Evolutionary conservation across 2,797 vertebrate genomes (phyloP), one percentile per base, ranked within the genome.

Genomic region (Catamblyrhynchus diadema): DNA sequence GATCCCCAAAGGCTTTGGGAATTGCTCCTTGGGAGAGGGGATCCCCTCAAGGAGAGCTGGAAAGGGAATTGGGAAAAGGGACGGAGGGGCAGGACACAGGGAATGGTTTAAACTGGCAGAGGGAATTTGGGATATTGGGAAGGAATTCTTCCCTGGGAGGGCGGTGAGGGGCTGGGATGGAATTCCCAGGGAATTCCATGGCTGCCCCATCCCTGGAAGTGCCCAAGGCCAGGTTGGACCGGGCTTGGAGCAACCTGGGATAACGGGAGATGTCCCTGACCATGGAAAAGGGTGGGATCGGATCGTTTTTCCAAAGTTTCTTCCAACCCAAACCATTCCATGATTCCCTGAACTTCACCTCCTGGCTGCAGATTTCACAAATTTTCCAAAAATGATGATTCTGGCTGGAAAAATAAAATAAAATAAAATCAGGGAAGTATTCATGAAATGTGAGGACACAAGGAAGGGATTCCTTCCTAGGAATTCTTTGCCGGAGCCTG

Each of bases 141-240:
- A 47, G 24, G 20, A 54, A 47, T 56, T 47, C 13, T 15, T 41
- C 1, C 1, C 28, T 10, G 19, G 0, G 39, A 53, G 14, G 9
- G 14, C 3, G n/a, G 8, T 7, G 25, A 45, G 18, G n/a, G 0
- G 1, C 18, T 39, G 41, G 57, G 1, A 16, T 72, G 41, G 57
- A 56, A 82, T 82, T 82, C 24, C 41, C 20, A 3, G 30, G 4
- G 20, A 24, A 54, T 3, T 2, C 48, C 6, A 2, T 42, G 37
- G 32, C 20, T 60, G 25, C 23, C 4, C 3, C 33, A 54, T 45
- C 28, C 23, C 15, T 54, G 57, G 39, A 28, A 39, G 0, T 18
- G 1, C 16, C 25, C 81, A 65, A 35, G 42, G 8, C 14, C 50
- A 11, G 30, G 4, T 2, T 53, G 37, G 71, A 25, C 0, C 0